Base-by-base conservation (phyloP, 2,888 invertebrate genomes). In the Osmoderma eremita region DNA sequence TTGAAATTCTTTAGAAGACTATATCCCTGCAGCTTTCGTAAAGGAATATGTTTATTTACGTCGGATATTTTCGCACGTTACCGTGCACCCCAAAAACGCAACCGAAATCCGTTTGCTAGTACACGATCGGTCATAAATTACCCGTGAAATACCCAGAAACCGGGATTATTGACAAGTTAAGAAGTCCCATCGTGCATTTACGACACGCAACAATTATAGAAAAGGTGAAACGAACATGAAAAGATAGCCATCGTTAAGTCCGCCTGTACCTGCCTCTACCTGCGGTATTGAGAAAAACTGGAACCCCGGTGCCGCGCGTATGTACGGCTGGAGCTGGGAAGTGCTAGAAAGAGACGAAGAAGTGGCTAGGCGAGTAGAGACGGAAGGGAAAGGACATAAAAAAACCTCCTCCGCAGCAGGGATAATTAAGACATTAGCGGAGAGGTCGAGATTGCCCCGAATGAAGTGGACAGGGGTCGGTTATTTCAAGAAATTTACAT, bases 341-440 rank as follows among this genome's bases (percentile, higher is more conserved):
- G 53, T 36, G 53, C 17, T 38, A 18, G 17, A 36, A 38, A 36
- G 38, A 53, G 17, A 18, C 36, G 18, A 53, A 22, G 24, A 50
- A 24, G 50, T 12, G 24, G 6, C 3, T 1, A 30, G 6, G 30
- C 18, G 38, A 39, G 13, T 22, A n/a, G 41, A 41, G 41, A 22
- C 22, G 42, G 2, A 15, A 42, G 42, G 56, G 17, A 61, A 61
- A 20, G 4, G 45, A 13, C 15, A 45, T 12, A 53, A 53, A 17
- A 53, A 53, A 53, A 53, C 24, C 38, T 53, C 18, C 30, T 30
- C 6, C 49, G 50, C 22, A 42, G 39, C 58, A 61, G 39, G 41
- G 50, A 66, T 66, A 66, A 66, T 66, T 66, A 66, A 66, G 65
- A 66, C 65, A 66, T 66, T 66, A 66, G 65, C 50, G 18, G 58